These are phyloP conservation scores for Amphiprion ocellaris DNA, from an alignment of 2,113 vertebrate species.

Conservation along the genomic window DNA sequence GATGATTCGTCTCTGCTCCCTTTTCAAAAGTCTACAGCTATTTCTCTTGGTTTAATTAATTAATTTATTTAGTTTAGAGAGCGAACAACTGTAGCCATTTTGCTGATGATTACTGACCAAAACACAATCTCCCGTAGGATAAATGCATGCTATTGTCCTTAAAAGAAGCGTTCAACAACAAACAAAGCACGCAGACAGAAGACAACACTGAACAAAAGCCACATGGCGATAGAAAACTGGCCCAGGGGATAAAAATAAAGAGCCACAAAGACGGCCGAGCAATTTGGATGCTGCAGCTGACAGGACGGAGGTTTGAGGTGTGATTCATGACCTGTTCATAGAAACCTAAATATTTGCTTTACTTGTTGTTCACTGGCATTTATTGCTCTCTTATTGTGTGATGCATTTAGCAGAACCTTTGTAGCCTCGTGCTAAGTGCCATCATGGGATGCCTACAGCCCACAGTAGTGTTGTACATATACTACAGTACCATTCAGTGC, in stretches of 20 bases:
- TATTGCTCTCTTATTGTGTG: slow-evolving; percentile 14
- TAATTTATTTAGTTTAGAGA: neutral
- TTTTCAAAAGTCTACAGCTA: slow-evolving; percentile 56
- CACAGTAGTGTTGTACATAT: neutral
- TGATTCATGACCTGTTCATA: slow-evolving; percentile 31
- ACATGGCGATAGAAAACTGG: slow-evolving; percentile 22
- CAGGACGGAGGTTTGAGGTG: neutral
- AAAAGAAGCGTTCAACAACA: slow-evolving; percentile 41
- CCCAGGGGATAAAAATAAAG: slow-evolving; percentile 28
- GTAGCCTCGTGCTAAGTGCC: slow-evolving; percentile 9
- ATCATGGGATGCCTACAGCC: neutral
- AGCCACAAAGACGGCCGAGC: neutral
- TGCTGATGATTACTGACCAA: slow-evolving; percentile 50
- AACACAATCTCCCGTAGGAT: slow-evolving; percentile 46
- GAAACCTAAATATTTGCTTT: slow-evolving; percentile 43
- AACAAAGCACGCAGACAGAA: slow-evolving; percentile 26
- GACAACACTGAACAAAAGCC: slow-evolving; percentile 28
- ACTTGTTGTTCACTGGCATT: slow-evolving; percentile 20
- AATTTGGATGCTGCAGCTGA: slow-evolving; percentile 30
- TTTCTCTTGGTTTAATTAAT: slow-evolving; percentile 8
- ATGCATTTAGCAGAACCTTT: slow-evolving; percentile 5
- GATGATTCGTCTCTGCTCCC: slow-evolving; percentile 21
- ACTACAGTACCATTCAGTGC: slow-evolving; percentile 2
- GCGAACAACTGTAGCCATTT: slow-evolving; percentile 56
- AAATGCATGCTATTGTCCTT: slow-evolving; percentile 51